phyloP scores from a whole-genome alignment of 1,140 invertebrate genomes.

The Papilio polyxenes region DNA sequence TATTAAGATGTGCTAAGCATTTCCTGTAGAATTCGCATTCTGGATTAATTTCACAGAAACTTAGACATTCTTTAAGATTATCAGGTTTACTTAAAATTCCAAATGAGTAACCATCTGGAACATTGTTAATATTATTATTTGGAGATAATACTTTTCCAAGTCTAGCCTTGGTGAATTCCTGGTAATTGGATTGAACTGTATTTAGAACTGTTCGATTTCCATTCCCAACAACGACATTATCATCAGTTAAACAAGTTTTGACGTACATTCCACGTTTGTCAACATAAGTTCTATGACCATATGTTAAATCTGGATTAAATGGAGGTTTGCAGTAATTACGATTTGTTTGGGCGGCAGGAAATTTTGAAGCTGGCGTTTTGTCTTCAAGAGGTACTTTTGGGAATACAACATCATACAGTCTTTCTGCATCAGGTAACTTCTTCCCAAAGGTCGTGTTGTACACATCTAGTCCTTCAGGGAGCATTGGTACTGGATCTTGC shows the following conservation, averaged over 20 bases:
- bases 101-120: constrained; percentile 75
- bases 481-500: constrained; percentile 73
- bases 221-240: constrained; percentile 64
- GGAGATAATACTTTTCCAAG: constrained; percentile 73
- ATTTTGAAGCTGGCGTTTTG: constrained; percentile 66
- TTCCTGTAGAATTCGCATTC: constrained; percentile 62
- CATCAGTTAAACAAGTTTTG: constrained; percentile 74
- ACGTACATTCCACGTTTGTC: constrained; percentile 76
- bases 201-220: constrained; percentile 57
- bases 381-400: constrained; percentile 65
- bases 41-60: constrained; percentile 72
- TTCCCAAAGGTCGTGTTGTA: constrained; percentile 76
- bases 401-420: constrained; percentile 66
- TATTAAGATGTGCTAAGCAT: constrained; percentile 75
- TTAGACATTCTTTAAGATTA: constrained; percentile 63
- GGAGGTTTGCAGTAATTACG: constrained; percentile 71
- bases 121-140: constrained; percentile 72
- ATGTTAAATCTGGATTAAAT: constrained; percentile 65
- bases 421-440: constrained; percentile 60
- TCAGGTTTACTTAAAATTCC: constrained; percentile 68
- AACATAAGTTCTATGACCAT: constrained; percentile 70
- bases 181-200: constrained; percentile 70
- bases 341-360: constrained; percentile 64
- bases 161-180: constrained; percentile 60
- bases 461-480: constrained; percentile 77